Evolutionary conservation across 2,888 invertebrate species (phyloP), one percentile per base, ranked within the genome.

Genomic region (Chymomyza fuscimana): DNA sequence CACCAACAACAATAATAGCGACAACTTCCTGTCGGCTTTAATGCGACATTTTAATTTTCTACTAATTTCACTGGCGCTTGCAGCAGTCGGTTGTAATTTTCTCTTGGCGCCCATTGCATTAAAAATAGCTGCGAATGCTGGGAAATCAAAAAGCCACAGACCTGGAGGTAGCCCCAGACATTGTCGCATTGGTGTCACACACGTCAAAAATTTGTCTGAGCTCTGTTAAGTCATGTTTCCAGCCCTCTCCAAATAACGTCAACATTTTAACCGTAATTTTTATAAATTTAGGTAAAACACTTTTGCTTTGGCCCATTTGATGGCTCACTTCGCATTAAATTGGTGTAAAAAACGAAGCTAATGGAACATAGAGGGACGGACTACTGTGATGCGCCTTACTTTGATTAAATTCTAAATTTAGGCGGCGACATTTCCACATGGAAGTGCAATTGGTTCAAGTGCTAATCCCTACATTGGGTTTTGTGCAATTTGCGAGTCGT

Each of bases 341-440:
- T 83, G 84, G 77, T 72, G 70, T 69, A 71, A 73, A 74, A 60
- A 64, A 61, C 46, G 36, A 59, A 68, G 69, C 40, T n/a, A 9
- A 15, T 15, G 22, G 51, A 52, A 16, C 51, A 54, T 54, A 58
- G n/a, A n/a, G n/a, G 19, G 56, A 36, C 25, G 15, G 22, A 25
- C 25, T 29, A 29, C 50, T 29, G 50, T 51, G 29, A 32, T 36
- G 40, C 19, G 22, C 32, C 32, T 32, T 87, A 73, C 79, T 22
- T 79, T 86, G 85, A 86, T 86, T 86, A 86, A 84, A 86, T 86
- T 86, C 85, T 86, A 86, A 86, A 86, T 88, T 86, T 86, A 86
- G 88, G 72, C 76, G 72, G 72, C 86, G 86, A 86, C 85, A 85
- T 85, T 85, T 88, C 65, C 77, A 70, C 78, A 70, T 76, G 80